Evolutionary conservation across 2,888 invertebrate genomes (phyloP).

Genomic region (Agrotis ipsilon): DNA sequence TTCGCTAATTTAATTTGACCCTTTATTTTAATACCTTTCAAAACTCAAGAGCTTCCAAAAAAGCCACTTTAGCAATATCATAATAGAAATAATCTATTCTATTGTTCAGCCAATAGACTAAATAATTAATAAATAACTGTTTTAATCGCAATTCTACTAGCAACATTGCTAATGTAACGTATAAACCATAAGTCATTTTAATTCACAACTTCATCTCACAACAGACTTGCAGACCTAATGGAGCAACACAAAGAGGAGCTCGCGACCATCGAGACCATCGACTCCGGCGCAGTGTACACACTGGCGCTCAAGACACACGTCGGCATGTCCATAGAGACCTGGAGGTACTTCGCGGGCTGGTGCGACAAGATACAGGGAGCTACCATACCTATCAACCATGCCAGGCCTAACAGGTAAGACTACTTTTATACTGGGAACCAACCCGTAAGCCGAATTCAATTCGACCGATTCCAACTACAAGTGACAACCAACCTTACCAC

Average conservation of each 20-base stretch:
- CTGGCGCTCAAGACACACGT: conserved; percentile 98
- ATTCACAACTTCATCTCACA: conserved; percentile 7
- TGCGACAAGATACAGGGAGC: conserved; percentile 97
- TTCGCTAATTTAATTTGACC: background rate
- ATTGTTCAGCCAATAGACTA: no score
- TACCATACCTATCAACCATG: conserved; percentile 98
- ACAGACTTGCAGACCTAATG: conserved; percentile 98
- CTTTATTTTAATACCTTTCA: background rate
- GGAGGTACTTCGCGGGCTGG: conserved; percentile 99
- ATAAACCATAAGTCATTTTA: background rate
- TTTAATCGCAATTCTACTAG: no score
- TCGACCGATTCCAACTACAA: no score
- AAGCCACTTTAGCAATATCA: no score
- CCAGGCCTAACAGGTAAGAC: conserved; percentile 95
- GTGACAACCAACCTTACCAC: no score
- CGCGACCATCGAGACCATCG: conserved; percentile 98
- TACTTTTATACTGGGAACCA: no score
- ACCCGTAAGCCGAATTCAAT: no score
- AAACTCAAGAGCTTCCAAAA: no score
- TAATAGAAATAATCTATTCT: no score
- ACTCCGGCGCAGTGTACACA: conserved; percentile 99
- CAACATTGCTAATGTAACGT: no score
- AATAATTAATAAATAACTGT: no score
- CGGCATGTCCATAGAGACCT: conserved; percentile 99
- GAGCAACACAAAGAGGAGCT: conserved; percentile 98